phyloP scores from a whole-genome alignment of 2,888 invertebrate species.

The Hedychridium roseum region DNA sequence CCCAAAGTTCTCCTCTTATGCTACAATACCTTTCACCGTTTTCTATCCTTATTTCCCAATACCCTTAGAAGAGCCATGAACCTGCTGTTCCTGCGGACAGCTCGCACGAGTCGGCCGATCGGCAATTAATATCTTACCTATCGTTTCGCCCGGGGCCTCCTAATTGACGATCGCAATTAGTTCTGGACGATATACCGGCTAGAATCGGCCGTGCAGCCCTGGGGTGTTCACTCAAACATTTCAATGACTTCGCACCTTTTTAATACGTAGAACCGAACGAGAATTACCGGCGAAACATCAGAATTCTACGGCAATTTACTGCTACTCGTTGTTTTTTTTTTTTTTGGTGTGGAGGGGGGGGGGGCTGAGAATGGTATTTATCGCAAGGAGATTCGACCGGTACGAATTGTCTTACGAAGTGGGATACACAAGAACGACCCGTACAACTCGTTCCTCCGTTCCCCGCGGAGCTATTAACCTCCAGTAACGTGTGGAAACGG shows the following conservation, averaged over 20 bases:
- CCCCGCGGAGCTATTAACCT: conserved; percentile 51
- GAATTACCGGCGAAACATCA: too few species aligned
- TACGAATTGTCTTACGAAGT: too few species aligned
- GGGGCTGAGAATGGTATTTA: too few species aligned
- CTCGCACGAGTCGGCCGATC: conserved; percentile 42
- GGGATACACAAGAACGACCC: too few species aligned
- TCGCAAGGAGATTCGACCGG: too few species aligned
- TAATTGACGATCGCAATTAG: conserved; percentile 61
- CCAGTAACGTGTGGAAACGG: conserved; percentile 60
- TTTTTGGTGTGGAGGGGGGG: too few species aligned
- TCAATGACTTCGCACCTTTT: conserved; percentile 16
- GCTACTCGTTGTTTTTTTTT: too few species aligned
- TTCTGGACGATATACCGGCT: conserved; percentile 53
- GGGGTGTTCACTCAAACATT: conserved; percentile 14
- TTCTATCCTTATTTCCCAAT: neutral
- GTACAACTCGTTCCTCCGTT: conserved; percentile 39
- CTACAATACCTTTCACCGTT: neutral
- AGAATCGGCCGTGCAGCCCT: conserved; percentile 23
- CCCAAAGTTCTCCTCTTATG: too few species aligned
- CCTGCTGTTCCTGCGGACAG: conserved; percentile 18
- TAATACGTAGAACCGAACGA: conserved; percentile 4
- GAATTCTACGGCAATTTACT: too few species aligned
- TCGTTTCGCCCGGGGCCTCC: conserved; percentile 52
- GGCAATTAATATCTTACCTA: conserved; percentile 59
- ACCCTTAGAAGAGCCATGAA: neutral